Evolutionary conservation across 2,797 vertebrate genomes (phyloP), one percentile per base, ranked within the genome.

Genomic region (Crenuchus spilurus): DNA sequence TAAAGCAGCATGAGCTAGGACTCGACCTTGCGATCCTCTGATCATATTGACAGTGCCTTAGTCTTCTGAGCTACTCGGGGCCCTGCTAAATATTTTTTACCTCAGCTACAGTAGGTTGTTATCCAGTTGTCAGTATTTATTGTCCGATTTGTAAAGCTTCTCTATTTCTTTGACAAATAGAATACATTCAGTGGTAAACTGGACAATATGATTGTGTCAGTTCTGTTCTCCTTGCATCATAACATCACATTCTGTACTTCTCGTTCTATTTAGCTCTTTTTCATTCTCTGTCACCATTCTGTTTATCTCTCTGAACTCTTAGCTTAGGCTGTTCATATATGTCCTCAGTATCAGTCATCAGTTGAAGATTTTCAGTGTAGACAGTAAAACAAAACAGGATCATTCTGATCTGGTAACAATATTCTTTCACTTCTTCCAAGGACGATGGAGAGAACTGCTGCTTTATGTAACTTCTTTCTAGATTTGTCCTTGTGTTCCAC

Each of bases 401-500:
- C 49, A 7, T 48, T 41, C 2, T 28, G 14, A 13, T 39, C 28
- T 18, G 18, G 5, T 18, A 9, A 9, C 41, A 9, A 13, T 18
- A n/a, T 39, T 31, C 2, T 5, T 41, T 10, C 11, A 26, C 16
- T 48, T 55, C 20, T 14, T 30, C 26, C 52, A 60, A 39, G 52
- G 22, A 44, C 35, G 9, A 9, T 20, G 42, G 16, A 33, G 8
- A 33, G n/a, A 39, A 60, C 33, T 28, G 22, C 51, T 80, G 80
- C 83, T 84, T 85, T 76, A 84, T 87, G 83, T 81, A 80, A 69
- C 31, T 37, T 33, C 70, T 57, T 77, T 51, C 7, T 76, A 13
- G n/a, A 49, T 68, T 22, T 26, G 46, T 80, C 78, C 83, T 86
- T 80, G 67, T 85, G 70, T 85, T 88, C 70, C 62, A 79, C 83